Conservation (phyloP, 92 coral and sea anemone species). For the Meandrina meandrites region DNA sequence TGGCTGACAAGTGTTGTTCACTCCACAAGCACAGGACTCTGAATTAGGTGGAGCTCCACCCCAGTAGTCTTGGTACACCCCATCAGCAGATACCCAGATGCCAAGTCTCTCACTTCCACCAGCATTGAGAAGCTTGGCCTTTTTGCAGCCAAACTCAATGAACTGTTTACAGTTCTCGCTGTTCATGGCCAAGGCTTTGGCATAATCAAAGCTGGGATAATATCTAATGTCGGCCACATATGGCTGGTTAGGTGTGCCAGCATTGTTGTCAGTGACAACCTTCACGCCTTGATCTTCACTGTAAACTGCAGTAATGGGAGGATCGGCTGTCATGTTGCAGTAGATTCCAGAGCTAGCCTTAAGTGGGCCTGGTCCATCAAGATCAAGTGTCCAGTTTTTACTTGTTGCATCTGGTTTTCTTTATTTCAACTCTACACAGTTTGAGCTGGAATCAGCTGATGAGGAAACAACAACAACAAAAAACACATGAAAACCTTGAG, state of each 20-base stretch:
- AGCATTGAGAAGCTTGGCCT: constrained; percentile 54
- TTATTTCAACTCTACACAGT: constrained; percentile 51
- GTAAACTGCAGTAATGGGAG: constrained; percentile 56
- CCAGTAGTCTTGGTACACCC: constrained; percentile 76
- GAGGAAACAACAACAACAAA: not conserved
- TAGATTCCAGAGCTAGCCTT: constrained; percentile 40
- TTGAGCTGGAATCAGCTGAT: constrained; percentile 53
- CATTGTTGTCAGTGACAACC: constrained; percentile 38
- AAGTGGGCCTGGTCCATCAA: constrained; percentile 84
- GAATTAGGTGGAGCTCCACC: constrained; percentile 67
- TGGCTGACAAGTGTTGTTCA: constrained; percentile 48
- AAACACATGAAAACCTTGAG: not conserved
- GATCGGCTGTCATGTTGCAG: constrained; percentile 76
- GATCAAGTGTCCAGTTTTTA: constrained; percentile 69
- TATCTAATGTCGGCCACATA: constrained; percentile 64
- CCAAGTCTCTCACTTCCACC: constrained; percentile 53
- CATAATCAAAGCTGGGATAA: constrained; percentile 49
- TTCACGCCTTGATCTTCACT: constrained; percentile 41
- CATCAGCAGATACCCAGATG: constrained; percentile 75
- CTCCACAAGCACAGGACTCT: constrained; percentile 75
- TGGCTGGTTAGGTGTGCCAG: constrained; percentile 35
- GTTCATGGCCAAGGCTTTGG: constrained; percentile 74
- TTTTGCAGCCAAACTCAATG: constrained; percentile 78
- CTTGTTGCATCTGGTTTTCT: not conserved
- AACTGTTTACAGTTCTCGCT: constrained; percentile 75